These are phyloP conservation scores for Bovichtus diacanthus DNA, from an alignment of 2,797 vertebrate genomes.

Conservation along the genomic window DNA sequence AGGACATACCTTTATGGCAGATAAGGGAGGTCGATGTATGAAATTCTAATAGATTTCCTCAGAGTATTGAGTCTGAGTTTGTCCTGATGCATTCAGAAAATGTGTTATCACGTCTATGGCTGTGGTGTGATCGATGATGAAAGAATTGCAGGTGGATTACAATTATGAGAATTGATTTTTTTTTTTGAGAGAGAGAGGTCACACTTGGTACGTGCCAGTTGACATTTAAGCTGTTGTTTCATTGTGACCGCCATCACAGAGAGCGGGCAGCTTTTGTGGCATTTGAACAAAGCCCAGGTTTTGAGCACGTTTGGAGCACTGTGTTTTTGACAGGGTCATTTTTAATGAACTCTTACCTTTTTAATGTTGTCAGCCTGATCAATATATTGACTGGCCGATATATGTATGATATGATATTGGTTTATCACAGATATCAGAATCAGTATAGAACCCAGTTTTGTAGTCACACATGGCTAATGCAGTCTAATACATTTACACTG, in stretches of 20 bases:
- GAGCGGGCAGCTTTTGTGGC: conserved; percentile 17
- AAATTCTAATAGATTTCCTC: conserved; percentile 19
- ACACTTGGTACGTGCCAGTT: conserved; percentile 10
- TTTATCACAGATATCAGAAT: not conserved
- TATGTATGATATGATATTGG: not conserved
- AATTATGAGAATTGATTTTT: conserved; percentile 7
- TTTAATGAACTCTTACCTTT: not conserved
- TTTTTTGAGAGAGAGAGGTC: conserved; percentile 6
- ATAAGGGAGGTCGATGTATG: conserved; percentile 24
- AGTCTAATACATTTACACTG: not conserved
- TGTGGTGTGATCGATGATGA: not conserved
- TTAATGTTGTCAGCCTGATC: not conserved
- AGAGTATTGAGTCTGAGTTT: not conserved
- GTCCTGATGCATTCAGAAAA: not conserved
- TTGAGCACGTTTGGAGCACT: not conserved
- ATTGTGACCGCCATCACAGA: not conserved
- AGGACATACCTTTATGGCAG: conserved; percentile 42
- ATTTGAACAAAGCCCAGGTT: conserved; percentile 10
- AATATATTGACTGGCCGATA: not conserved
- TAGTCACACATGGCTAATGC: not conserved
- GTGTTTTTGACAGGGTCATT: not conserved
- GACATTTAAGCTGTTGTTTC: conserved; percentile 27
- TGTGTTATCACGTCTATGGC: not conserved
- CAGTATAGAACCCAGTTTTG: not conserved
- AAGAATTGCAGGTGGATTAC: conserved; percentile 26